Evolutionary conservation across 1,140 invertebrate genomes (phyloP), one percentile per base, ranked within the genome.

Genomic region (Ips nitidus): DNA sequence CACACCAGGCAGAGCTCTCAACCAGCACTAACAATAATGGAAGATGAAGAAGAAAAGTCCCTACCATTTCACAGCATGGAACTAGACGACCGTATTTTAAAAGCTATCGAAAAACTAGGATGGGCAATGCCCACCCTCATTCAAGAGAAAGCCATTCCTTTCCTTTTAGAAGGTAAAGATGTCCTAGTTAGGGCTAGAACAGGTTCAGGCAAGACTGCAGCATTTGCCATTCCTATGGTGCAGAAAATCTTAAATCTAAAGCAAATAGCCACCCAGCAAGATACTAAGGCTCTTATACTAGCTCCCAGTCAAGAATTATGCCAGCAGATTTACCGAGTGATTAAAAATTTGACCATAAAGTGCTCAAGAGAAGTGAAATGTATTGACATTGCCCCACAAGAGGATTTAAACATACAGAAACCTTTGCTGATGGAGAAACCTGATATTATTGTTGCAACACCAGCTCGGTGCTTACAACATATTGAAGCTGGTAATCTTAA

Each of bases 121-220:
- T 99, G 98, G 98, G 78, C 87, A 6, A 84, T 91, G 66, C 97
- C 98, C 43, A 99, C 98, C 2, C 81, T 96, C 38, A 98, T 99
- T 75, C 98, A 99, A 84, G 95, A 97, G 81, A 91, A 91, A 73
- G 94, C 95, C 0, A 99, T 99, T 79, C 97, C 97, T 1, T 78
- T 98, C n/a, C 84, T 98, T 4, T 79, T 99, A 2, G 94, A 98
- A 84, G 97, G 97, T 38, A 98, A 98, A 84, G 97, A 99, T 87
- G 89, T 99, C 7, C 82, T 99, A 3, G 91, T 98, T 36, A 84
- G 93, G 75, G 98, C 97, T 1, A 84, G 97, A 72, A 99, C 98
- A n/a, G 98, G 98, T 0, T 98, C 96, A 3, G 98, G 98, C 5
- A 99, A 99, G 85, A 99, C 98, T 4, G 98, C 92, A 5, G 95